Conservation (phyloP, 2,113 vertebrate species). For the Numida meleagris region DNA sequence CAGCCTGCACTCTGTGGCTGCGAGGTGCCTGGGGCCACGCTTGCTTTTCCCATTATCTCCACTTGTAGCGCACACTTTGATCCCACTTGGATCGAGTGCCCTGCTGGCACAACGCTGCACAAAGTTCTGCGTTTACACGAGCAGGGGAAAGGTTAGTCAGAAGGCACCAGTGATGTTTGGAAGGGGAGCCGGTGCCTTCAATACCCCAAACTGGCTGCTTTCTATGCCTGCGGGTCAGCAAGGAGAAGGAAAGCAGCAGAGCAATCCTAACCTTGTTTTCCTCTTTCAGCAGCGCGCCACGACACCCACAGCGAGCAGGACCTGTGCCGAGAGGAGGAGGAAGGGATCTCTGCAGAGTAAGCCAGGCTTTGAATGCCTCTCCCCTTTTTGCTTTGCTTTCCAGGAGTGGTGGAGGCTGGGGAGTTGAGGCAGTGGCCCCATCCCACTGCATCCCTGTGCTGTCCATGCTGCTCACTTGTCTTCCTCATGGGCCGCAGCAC, state of each 20-base stretch:
- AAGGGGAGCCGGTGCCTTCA: neutral
- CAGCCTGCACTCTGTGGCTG: neutral
- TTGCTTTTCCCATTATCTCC: neutral
- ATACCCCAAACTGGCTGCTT: neutral
- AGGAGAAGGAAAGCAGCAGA: neutral
- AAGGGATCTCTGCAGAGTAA: slow-evolving; percentile 56
- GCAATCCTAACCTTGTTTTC: neutral
- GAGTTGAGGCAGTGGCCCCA: neutral
- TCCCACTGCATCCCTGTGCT: neutral
- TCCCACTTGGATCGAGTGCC: neutral
- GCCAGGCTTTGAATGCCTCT: slow-evolving; percentile 34
- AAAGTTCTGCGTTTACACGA: neutral
- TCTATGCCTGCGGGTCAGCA: neutral
- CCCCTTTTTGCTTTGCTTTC: neutral
- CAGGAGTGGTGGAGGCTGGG: rapidly evolving
- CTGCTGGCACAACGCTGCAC: neutral
- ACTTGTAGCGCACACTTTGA: neutral
- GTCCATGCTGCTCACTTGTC: neutral
- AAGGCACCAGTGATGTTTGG: neutral
- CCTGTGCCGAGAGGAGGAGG: slow-evolving; percentile 21
- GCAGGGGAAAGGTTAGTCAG: neutral
- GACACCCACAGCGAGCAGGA: neutral
- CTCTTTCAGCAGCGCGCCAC: neutral
- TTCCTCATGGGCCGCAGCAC: neutral
- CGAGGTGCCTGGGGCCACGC: neutral